Evolutionary conservation across 2,113 vertebrate genomes (phyloP), one percentile per base, ranked within the genome.

Genomic region (Peromyscus leucopus): DNA sequence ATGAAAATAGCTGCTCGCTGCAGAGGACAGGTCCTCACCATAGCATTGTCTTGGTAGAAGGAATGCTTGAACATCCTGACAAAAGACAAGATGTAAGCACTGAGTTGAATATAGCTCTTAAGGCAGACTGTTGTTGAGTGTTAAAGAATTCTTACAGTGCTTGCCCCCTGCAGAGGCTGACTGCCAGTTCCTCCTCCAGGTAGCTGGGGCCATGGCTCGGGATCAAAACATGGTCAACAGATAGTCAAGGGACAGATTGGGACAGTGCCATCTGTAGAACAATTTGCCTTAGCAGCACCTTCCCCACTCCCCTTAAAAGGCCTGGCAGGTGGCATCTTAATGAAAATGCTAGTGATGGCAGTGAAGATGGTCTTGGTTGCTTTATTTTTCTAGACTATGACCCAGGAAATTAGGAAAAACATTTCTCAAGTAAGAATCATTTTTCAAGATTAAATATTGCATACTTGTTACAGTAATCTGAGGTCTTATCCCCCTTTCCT

Each of bases 111-210:
- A 26, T 16, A 7, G 88, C 75, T 91, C 39, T 74, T 57, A 84
- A 83, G 22, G 39, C 76, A 82, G 67, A 67, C 85, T 71, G 33
- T 80, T 71, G 16, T 89, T 90, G 86, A 51, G 42, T 72, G 33
- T 67, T 92, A 79, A 78, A 79, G 75, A 83, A 96, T 63, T 91
- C 42, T 91, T 75, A 55, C 63, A 84, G 69, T 83, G 63, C 65
- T 61, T 48, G 33, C 71, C 10, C 28, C 55, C n/a, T 55, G 28
- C 33, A 33, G n/a, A 48, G 28, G 51, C 86, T 74, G 6, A 17
- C 42, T 92, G 21, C 51, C 12, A 1, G 61, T 16, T 80, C 46
- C 26, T 90, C 72, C 84, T 93, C 42, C n/a, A 55, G 13, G 28
- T 51, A 71, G 2, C 67, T 86, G 28, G 69, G 17, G 36, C 72